These are phyloP conservation scores for Pseudomyrmex dendroicus DNA, from an alignment of 1,140 invertebrate genomes.

Conservation along the genomic window DNA sequence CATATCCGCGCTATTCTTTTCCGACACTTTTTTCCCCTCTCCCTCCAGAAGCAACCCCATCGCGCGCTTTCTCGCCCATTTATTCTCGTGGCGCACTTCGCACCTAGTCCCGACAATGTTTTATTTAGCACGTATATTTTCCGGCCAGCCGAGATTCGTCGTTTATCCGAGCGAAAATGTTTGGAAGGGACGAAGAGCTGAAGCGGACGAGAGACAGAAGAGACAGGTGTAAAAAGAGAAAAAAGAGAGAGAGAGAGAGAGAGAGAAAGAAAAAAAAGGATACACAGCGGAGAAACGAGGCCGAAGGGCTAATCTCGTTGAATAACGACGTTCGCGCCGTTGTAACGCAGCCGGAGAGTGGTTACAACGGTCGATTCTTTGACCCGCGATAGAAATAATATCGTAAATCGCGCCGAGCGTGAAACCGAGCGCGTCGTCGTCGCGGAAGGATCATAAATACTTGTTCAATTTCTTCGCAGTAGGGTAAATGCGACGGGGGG, in stretches of 20 bases:
- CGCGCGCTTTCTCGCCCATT: slow-evolving; percentile 53
- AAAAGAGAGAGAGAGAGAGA: slow-evolving; percentile 1
- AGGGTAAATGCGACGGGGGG: background rate
- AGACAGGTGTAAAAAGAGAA: background rate
- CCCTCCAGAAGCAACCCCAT: slow-evolving; percentile 46
- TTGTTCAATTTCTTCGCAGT: slow-evolving; percentile 42
- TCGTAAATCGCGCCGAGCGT: slow-evolving; percentile 41
- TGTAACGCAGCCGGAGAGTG: slow-evolving; percentile 10
- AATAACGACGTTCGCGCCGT: slow-evolving; percentile 43
- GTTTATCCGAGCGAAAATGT: slow-evolving; percentile 58
- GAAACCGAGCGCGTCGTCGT: slow-evolving; percentile 3
- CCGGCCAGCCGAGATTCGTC: slow-evolving; percentile 56
- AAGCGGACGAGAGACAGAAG: background rate
- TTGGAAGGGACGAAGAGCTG: slow-evolving; percentile 33
- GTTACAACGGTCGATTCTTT: slow-evolving; percentile 21
- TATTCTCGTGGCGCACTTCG: slow-evolving; percentile 51
- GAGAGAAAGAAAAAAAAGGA: background rate
- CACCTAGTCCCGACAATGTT: slow-evolving; percentile 52
- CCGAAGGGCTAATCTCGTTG: slow-evolving; percentile 55
- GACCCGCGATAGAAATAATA: slow-evolving; percentile 39
- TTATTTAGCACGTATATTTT: slow-evolving; percentile 63
- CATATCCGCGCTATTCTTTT: slow-evolving; percentile 54
- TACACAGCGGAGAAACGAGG: slow-evolving; percentile 17
- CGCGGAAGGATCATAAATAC: slow-evolving; percentile 34
- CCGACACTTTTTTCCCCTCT: slow-evolving; percentile 15